Evolutionary conservation across 2,888 invertebrate genomes (phyloP), one percentile per base, ranked within the genome.

Genomic region (Taphrorychus bicolor): DNA sequence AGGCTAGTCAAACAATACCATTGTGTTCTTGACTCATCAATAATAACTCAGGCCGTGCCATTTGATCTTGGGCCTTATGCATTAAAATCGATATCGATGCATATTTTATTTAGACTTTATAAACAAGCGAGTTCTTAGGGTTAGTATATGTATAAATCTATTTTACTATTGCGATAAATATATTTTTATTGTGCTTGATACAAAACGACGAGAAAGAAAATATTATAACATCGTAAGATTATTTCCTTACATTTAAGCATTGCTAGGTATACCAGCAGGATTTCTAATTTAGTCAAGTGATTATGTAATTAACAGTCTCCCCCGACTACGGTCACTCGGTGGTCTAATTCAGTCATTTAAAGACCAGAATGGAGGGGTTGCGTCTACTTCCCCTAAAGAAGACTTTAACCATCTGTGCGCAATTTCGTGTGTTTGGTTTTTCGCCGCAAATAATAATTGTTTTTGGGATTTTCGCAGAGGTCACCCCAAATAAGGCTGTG

Each of bases 271-370:
- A n/a, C n/a, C n/a, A n/a, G n/a, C n/a, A n/a, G n/a, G n/a, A n/a
- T n/a, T n/a, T 32, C 11, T 11, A 45, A 45, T 45, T 45, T 45
- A 45, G 9, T 45, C 17, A 45, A 5, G 45, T 17, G 45, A 32
- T 32, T 11, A 32, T 7, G 14, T 14, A 14, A 2, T 45, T 2
- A 45, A 45, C 45, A 3, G 2, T 7, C 4, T 73, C 73, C 74
- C 76, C 73, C 71, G 64, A 70, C 71, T 72, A 73, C 5, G 51
- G 5, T n/a, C 73, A 71, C 74, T 77, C 74, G 72, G 73, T 74
- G 75, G 75, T 77, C 76, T 76, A 78, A 78, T 78, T 78, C 77
- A 76, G 76, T 76, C 75, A 78, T 78, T 77, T 76, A 75, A 71
- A 73, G 74, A 70, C 74, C 71, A 60, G 45, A 42, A 61, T 61